A percentile compares a stretch with the other conserved stretches of the same genome.
Evolutionary conservation across 2,888 invertebrate genomes (phyloP).

Genomic region (Candidula unifasciata): DNA sequence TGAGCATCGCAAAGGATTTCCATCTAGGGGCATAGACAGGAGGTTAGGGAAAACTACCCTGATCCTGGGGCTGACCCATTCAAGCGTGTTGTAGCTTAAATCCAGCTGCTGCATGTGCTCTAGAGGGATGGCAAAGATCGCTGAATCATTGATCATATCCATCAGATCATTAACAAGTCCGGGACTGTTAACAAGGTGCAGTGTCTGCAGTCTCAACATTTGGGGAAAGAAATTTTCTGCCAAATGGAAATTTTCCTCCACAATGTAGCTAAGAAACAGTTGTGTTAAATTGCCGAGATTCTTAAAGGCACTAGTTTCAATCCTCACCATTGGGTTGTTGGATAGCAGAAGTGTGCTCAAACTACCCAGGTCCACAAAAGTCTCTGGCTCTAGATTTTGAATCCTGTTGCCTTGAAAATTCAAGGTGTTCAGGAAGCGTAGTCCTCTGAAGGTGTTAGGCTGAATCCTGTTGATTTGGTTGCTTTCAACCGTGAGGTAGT

Average conservation of each 20-base stretch:
- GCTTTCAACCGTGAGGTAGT: slow-evolving; percentile 64
- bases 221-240: slow-evolving; percentile 61
- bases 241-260: slow-evolving; percentile 49
- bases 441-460: slow-evolving; percentile 61
- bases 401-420: slow-evolving; percentile 67
- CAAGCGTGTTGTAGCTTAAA: slow-evolving; percentile 83
- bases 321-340: slow-evolving; percentile 65
- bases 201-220: slow-evolving; percentile 61
- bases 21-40: slow-evolving; percentile 83
- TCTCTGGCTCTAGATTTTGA: slow-evolving; percentile 57
- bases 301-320: slow-evolving; percentile 62
- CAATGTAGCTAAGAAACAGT: slow-evolving; percentile 62
- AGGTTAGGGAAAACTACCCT: slow-evolving; percentile 85
- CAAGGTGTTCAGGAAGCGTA: slow-evolving; percentile 60
- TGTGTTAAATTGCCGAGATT: slow-evolving; percentile 60
- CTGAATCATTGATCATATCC: slow-evolving; percentile 48
- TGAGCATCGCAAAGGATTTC: slow-evolving; percentile 85
- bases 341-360: slow-evolving; percentile 63
- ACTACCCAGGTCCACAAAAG: slow-evolving; percentile 62
- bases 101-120: slow-evolving; percentile 81
- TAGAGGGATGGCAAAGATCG: slow-evolving; percentile 37
- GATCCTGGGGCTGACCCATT: slow-evolving; percentile 84
- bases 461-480: slow-evolving; percentile 65
- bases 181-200: slow-evolving; percentile 67
- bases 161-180: slow-evolving; percentile 61